Conservation (phyloP, 2,113 vertebrate species). For the Notarius lentiginosus region DNA sequence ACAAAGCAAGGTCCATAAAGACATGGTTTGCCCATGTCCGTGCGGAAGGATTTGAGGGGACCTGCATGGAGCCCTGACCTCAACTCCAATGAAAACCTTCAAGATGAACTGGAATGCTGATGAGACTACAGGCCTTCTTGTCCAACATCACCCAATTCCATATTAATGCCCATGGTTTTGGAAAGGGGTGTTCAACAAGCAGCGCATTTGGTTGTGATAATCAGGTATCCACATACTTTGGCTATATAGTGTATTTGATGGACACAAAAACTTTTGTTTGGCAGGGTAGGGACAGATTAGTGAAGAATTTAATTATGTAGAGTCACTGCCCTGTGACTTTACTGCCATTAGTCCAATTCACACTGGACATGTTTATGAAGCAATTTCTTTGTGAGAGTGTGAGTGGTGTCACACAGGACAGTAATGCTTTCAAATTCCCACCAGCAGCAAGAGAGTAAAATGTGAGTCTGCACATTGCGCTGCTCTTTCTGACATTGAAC, state of each 20-base stretch:
- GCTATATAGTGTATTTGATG: not conserved
- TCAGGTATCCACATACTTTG: too few species aligned
- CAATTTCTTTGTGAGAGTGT: not conserved
- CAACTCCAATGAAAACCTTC: not conserved
- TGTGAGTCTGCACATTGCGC: not conserved
- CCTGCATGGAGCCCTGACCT: not conserved
- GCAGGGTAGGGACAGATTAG: not conserved
- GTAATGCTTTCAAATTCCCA: not conserved
- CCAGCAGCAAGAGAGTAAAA: not conserved
- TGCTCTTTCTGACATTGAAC: not conserved
- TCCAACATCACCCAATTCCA: not conserved
- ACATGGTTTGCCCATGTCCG: not conserved
- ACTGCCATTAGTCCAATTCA: not conserved
- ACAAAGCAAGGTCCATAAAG: not conserved
- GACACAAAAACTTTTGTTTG: not conserved
- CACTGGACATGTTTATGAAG: not conserved
- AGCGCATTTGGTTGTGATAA: too few species aligned
- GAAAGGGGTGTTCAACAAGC: not conserved
- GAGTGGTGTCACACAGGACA: not conserved
- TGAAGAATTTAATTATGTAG: not conserved
- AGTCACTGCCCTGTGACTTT: not conserved
- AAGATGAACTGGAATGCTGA: not conserved
- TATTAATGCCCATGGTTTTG: not conserved
- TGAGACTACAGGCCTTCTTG: not conserved
- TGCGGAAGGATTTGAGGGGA: not conserved